These are phyloP conservation scores for Amazona vittata DNA, from an alignment of 2,113 vertebrate species.

Conservation along the genomic window DNA sequence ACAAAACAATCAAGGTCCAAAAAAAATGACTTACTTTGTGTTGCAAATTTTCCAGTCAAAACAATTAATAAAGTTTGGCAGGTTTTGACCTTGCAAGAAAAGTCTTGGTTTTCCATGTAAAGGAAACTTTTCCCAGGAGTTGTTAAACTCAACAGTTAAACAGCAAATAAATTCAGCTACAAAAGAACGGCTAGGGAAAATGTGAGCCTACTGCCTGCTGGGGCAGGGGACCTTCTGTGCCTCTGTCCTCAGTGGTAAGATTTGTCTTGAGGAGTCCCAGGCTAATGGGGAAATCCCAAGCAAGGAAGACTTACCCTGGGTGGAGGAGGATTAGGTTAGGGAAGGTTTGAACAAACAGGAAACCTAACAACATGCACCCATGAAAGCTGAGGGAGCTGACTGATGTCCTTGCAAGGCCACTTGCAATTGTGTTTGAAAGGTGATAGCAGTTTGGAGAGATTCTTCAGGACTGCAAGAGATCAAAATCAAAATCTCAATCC, in stretches of 20 bases:
- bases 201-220: not conserved
- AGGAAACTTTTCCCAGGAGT: not conserved
- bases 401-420: not conserved
- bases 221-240: not conserved
- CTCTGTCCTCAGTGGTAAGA: not conserved
- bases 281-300: not conserved
- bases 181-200: not conserved
- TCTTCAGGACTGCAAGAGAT: not conserved
- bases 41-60: conserved; percentile 15
- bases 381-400: not conserved
- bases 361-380: not conserved
- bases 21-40: not conserved
- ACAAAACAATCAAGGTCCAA: not conserved
- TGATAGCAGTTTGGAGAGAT: not conserved
- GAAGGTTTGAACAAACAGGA: not conserved
- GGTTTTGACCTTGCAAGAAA: not conserved
- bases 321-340: not conserved
- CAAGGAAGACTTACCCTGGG: not conserved
- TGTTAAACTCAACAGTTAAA: not conserved
- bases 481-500: not conserved
- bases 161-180: not conserved
- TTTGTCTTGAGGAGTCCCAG: not conserved
- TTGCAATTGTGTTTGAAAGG: not conserved
- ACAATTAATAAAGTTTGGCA: not conserved
- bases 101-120: not conserved